Base-by-base conservation (phyloP, 2,888 invertebrate genomes). In the Drosophila putrida region DNA sequence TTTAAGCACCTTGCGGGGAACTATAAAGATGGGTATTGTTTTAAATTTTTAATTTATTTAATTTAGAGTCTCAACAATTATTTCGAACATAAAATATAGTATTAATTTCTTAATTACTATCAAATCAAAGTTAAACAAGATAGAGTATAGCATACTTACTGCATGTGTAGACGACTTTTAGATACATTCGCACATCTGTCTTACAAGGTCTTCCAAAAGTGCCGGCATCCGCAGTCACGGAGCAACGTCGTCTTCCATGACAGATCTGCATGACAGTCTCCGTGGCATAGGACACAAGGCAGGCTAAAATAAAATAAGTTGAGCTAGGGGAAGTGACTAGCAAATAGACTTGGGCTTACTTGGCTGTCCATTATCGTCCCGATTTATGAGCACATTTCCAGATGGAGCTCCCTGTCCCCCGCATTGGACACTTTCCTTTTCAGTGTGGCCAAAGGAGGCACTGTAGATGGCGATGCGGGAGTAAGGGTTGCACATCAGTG, bases 381-480 rank as follows among this genome's bases (percentile, higher is more conserved):
- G 76, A 60, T 78, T 77, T 50, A 78, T 79, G 10, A 81, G 75
- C 38, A 78, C 76, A 53, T 78, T 88, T n/a, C 80, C 83, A 89
- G 97, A 96, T 9, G 66, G 59, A 0, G 54, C 63, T n/a, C 75
- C 68, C 31, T 66, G 78, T 6, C 66, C 68, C 1, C 96, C 96
- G 91, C 97, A 97, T 90, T 97, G 96, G 78, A 96, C 95, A 82
- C 96, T 97, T 92, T 97, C 97, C 88, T 96, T 96, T 90, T 96
- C 96, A 0, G 97, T 97, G 77, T 98, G 94, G 6, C 98, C 98
- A 91, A 97, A 98, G 93, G 96, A 96, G 38, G 98, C 98, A 44
- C 97, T 97, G 93, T 97, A 98, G 90, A 99, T 96, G 59, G 98
- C 98, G 57, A 99, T 96, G 89, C 98, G 94, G 10, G 96, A 96